Evolutionary conservation across 2,113 vertebrate genomes (phyloP), one percentile per base, ranked within the genome.

Genomic region (Semicossyphus pulcher): DNA sequence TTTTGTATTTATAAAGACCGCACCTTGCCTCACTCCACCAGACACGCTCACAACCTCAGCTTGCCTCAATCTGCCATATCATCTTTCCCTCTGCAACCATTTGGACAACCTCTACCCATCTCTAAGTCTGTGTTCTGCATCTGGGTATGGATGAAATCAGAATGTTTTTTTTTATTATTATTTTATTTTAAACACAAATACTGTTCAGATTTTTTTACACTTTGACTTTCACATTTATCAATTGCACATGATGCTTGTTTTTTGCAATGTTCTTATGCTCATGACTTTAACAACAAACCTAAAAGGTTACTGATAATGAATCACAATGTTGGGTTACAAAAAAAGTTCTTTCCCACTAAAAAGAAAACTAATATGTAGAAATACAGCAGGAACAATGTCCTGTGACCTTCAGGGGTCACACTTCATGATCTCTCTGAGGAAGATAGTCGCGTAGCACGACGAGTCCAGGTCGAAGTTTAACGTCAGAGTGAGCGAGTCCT

Each of bases 361-460:
- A 63, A 39, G 14, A 61, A 44, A 61, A n/a, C n/a, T n/a, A 20
- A 28, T 28, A 48, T 10, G 25, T 44, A 59, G 54, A 45, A 53
- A 67, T 10, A 56, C 45, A 57, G 32, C n/a, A 48, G 42, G 36
- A 48, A 16, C 28, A 21, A 23, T 5, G 11, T 41, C 31, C 26
- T 6, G 10, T 32, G 47, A 65, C 57, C 53, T 54, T 65, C 86
- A 93, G 7, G 92, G 80, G 16, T 97, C 92, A 80, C 92, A 93
- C 86, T 98, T 99, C 97, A 99, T 98, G 70, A 98, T 95, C 92
- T 99, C 97, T 74, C 94, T 87, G 62, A 99, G 94, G 89, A 94
- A 97, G 57, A 96, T 88, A 1, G 97, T 99, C 31, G 97, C 97
- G 0, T 99, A 99, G 89, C 96, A 97, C 0, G 97, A 97, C 21